A percentile compares a stretch with the other conserved stretches of the same genome.
phyloP scores from a whole-genome alignment of 1,140 invertebrate genomes.

The Drosophila quadrilineata region DNA sequence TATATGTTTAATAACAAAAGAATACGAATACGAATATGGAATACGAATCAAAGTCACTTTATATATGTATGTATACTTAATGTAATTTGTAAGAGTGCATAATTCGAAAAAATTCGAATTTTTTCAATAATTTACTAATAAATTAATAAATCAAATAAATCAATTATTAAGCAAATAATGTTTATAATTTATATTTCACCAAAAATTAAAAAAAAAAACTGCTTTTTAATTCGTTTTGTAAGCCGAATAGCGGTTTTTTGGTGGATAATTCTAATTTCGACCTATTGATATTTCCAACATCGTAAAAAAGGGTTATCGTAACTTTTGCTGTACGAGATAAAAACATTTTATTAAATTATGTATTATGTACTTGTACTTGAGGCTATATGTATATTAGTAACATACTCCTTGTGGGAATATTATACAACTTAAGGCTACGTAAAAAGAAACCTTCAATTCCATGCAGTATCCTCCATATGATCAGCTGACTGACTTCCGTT shows the following conservation, averaged over 20 bases:
- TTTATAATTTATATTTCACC: neutral
- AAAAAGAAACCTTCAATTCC: conserved; percentile 7
- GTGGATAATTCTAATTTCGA: no score
- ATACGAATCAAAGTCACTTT: conserved; percentile 54
- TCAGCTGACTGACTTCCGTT: conserved; percentile 31
- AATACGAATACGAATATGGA: conserved; percentile 10
- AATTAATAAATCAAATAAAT: conserved; percentile 9
- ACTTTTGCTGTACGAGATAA: no score
- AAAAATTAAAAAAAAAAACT: no score
- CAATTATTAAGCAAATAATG: no score
- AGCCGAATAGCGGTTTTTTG: no score
- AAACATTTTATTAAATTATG: no score
- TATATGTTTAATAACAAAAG: conserved; percentile 6
- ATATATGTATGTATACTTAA: conserved; percentile 43
- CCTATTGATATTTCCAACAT: no score
- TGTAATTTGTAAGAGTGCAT: conserved; percentile 32
- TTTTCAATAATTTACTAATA: conserved; percentile 24
- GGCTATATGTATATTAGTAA: no score
- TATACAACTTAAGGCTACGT: neutral
- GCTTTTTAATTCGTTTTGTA: no score
- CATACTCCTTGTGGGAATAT: no score
- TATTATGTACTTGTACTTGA: no score
- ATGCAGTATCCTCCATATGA: neutral
- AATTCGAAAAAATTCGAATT: conserved; percentile 19
- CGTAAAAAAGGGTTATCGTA: no score